These are phyloP conservation scores for Sinocyclocheilus grahami DNA, from an alignment of 2,113 vertebrate genomes.

Conservation along the genomic window DNA sequence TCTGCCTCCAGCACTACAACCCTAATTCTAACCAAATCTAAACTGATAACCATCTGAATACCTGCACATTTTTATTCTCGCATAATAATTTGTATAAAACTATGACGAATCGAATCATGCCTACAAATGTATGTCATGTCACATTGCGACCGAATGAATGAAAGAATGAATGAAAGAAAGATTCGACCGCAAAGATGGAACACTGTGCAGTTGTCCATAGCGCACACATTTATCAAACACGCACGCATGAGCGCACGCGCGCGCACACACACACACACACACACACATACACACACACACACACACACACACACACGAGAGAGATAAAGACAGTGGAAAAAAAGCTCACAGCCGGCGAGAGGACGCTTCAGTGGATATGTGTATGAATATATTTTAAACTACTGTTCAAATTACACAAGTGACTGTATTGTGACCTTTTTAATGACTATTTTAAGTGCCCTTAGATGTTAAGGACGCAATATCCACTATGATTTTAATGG, in stretches of 20 bases:
- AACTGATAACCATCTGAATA: not conserved
- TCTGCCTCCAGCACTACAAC: not conserved
- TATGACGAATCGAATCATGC: not conserved
- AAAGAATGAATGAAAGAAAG: slow-evolving; percentile 24
- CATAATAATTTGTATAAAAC: not conserved
- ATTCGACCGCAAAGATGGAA: slow-evolving; percentile 20
- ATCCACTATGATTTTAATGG: not conserved
- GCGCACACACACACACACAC: no score
- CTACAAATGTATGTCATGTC: not conserved
- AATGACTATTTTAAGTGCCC: not conserved
- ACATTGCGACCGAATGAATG: not conserved
- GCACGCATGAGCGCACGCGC: not conserved
- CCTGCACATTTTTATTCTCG: not conserved
- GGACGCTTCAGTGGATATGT: not conserved
- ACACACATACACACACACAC: not conserved
- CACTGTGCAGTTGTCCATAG: slow-evolving; percentile 15
- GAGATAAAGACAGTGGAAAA: slow-evolving; percentile 23
- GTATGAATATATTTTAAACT: not conserved
- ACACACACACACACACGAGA: not conserved
- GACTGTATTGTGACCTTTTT: not conserved
- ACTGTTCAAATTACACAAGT: slow-evolving; percentile 24
- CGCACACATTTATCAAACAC: slow-evolving; percentile 24
- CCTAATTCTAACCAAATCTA: not conserved
- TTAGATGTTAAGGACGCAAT: not conserved
- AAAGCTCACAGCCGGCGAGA: slow-evolving; percentile 8